These are phyloP conservation scores for Scolopax bukidnonensis DNA, from an alignment of 2,797 vertebrate species.

Conservation along the genomic window DNA sequence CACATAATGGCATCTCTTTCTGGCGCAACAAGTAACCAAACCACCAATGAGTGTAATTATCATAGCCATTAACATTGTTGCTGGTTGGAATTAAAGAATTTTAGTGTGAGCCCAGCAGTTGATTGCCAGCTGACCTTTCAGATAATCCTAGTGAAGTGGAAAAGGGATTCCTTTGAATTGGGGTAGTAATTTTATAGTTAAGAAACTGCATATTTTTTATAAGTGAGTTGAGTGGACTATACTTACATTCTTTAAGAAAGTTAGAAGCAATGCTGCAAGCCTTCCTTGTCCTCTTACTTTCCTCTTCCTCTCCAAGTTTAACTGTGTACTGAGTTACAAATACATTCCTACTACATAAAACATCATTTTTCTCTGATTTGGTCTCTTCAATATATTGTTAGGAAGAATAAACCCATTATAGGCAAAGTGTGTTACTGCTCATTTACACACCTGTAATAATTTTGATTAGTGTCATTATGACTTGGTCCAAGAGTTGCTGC, in stretches of 20 bases:
- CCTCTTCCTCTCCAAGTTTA: background rate
- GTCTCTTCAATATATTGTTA: background rate
- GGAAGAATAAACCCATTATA: background rate
- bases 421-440: background rate
- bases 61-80: conserved; percentile 32
- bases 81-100: conserved; percentile 61
- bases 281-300: background rate
- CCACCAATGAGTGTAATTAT: conserved; percentile 37
- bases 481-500: background rate
- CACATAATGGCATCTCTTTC: conserved; percentile 19
- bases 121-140: conserved; percentile 51
- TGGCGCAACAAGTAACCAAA: conserved; percentile 14
- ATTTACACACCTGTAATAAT: background rate
- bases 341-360: background rate
- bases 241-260: background rate
- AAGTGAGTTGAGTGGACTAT: background rate
- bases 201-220: background rate
- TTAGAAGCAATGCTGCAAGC: background rate
- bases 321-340: background rate
- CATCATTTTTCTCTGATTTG: background rate
- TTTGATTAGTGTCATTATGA: background rate
- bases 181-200: conserved; percentile 19
- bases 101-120: background rate
- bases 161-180: conserved; percentile 29
- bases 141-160: conserved; percentile 5